phyloP scores from a whole-genome alignment of 2,888 invertebrate species.

The Melanotus villosus region DNA sequence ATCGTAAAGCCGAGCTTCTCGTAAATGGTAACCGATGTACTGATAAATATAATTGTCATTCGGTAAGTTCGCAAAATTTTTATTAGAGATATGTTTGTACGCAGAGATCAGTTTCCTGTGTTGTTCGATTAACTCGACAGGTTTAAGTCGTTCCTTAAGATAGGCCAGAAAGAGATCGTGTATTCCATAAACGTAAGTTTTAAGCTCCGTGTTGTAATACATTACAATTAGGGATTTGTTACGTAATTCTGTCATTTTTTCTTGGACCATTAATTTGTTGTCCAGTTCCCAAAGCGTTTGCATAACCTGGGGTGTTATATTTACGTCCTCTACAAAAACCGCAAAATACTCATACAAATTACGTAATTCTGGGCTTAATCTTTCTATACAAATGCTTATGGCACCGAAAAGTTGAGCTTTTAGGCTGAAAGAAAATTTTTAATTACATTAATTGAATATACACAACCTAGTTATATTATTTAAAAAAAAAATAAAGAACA shows the following conservation, averaged over 20 bases:
- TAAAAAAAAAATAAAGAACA: no score
- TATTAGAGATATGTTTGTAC: constrained; percentile 70
- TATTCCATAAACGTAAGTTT: constrained; percentile 78
- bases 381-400: constrained; percentile 75
- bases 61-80: constrained; percentile 73
- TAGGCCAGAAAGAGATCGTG: constrained; percentile 79
- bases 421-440: constrained; percentile 35
- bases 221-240: constrained; percentile 78
- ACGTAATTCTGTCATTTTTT: constrained; percentile 77
- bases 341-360: constrained; percentile 75
- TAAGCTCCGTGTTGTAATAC: constrained; percentile 74
- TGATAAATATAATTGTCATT: constrained; percentile 82
- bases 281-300: constrained; percentile 70
- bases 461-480: no score
- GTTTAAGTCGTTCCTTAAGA: constrained; percentile 69
- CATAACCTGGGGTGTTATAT: constrained; percentile 65
- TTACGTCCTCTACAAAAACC: constrained; percentile 79
- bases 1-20: constrained; percentile 70
- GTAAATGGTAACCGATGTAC: constrained; percentile 80
- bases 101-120: constrained; percentile 74
- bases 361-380: constrained; percentile 69
- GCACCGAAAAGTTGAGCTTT: constrained; percentile 67
- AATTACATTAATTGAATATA: no score
- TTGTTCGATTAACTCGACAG: constrained; percentile 68
- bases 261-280: constrained; percentile 72